phyloP scores from a whole-genome alignment of 2,888 invertebrate genomes.

The Oligia fasciuncula region DNA sequence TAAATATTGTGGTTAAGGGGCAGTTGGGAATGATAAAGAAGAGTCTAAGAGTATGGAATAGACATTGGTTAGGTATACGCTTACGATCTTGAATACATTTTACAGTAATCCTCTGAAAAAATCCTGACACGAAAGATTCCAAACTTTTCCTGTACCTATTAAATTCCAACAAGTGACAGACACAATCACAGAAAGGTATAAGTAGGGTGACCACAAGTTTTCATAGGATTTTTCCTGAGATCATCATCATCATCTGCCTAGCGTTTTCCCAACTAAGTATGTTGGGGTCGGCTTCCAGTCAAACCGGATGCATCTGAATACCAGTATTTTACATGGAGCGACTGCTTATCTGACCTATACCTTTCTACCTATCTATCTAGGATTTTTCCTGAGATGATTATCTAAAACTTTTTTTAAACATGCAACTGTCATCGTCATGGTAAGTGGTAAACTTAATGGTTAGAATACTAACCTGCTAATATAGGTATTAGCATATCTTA shows the following conservation, averaged over 20 bases:
- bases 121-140: not conserved
- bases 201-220: not conserved
- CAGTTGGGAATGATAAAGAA: not conserved
- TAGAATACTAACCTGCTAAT: not conserved
- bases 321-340: too few relatives aligned
- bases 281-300: too few relatives aligned
- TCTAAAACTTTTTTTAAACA: too few relatives aligned
- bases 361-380: too few relatives aligned
- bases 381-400: too few relatives aligned
- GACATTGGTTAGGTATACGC: not conserved
- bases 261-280: too few relatives aligned
- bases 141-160: not conserved
- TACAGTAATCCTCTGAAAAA: not conserved
- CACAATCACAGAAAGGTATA: not conserved
- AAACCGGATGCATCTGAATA: too few relatives aligned
- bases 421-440: not conserved
- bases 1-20: constrained; percentile 48
- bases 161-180: not conserved
- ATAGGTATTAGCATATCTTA: not conserved
- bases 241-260: too few relatives aligned
- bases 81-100: not conserved
- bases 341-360: too few relatives aligned
- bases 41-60: too few relatives aligned
- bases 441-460: too few relatives aligned
- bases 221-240: too few relatives aligned